Percentiles rank a stretch among this genome's conserved stretches.
phyloP scores from a whole-genome alignment of 2,888 invertebrate species.

The Odontomyia ornata region DNA sequence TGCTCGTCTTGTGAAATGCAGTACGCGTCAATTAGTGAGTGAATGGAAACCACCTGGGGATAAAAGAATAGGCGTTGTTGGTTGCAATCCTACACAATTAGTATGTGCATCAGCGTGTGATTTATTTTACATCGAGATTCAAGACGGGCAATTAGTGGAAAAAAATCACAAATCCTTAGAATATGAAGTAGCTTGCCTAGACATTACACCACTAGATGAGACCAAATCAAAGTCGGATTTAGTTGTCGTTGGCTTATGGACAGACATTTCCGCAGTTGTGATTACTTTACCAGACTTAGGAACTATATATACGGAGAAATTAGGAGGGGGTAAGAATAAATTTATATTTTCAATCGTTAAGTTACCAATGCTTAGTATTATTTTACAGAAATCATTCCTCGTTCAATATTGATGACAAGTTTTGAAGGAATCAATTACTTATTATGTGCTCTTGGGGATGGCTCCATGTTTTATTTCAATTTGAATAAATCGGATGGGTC shows the following conservation, averaged over 20 bases:
- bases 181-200: slow-evolving; percentile 95
- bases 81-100: slow-evolving; percentile 79
- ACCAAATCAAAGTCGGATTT: slow-evolving; percentile 73
- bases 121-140: slow-evolving; percentile 82
- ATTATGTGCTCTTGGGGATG: slow-evolving; percentile 94
- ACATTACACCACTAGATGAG: slow-evolving; percentile 82
- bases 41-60: slow-evolving; percentile 79
- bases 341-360: slow-evolving; percentile 24
- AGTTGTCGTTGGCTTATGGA: slow-evolving; percentile 96
- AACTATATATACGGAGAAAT: slow-evolving; percentile 84
- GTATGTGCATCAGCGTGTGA: slow-evolving; percentile 89
- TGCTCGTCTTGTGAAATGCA: slow-evolving; percentile 75
- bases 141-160: slow-evolving; percentile 70
- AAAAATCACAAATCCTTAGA: slow-evolving; percentile 80
- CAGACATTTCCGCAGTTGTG: slow-evolving; percentile 92
- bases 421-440: slow-evolving; percentile 92
- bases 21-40: slow-evolving; percentile 71
- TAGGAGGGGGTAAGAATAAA: slow-evolving; percentile 76
- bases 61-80: slow-evolving; percentile 86
- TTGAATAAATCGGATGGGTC: slow-evolving; percentile 79
- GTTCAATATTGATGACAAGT: slow-evolving; percentile 93
- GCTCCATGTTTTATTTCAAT: slow-evolving; percentile 95
- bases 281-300: slow-evolving; percentile 82
- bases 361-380: slow-evolving; percentile 36
- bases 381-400: slow-evolving; percentile 89